Evolutionary conservation across 1,140 invertebrate genomes (phyloP), one percentile per base, ranked within the genome.

Genomic region (Aleiodes sp.): DNA sequence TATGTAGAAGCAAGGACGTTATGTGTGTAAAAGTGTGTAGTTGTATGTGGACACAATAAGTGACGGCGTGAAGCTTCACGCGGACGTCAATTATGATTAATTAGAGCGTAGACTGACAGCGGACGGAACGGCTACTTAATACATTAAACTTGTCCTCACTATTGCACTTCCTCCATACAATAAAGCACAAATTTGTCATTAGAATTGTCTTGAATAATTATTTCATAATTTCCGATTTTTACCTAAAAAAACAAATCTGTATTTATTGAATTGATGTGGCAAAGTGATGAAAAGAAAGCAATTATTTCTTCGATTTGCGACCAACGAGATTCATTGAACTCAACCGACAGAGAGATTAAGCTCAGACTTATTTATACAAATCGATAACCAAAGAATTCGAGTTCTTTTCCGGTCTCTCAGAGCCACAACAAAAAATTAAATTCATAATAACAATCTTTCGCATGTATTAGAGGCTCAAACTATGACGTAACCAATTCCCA

Each of bases 41-140:
- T 70, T 35, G 60, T 67, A 33, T 65, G 52, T 64, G 69, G 41
- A 75, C 68, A 73, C 75, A 76, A 76, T 77, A 79, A 81, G 67
- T 68, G 65, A 24, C 46, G 76, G 82, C 81, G 82, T 82, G 78
- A 86, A 78, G 78, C 83, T 85, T 86, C 82, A 77, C 83, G 82
- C 82, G 81, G 75, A 81, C 81, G 83, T 85, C 84, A 86, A 84
- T 86, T 86, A 81, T 80, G 78, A 85, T 85, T 84, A 86, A 86
- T 86, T 86, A 84, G 82, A 85, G 82, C 83, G 80, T 78, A 85
- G 84, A 85, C 82, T 85, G 82, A 85, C 84, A 84, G 82, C 82
- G 83, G 81, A 84, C 82, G 81, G 82, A 82, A 80, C 81, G 78
- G 76, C 81, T 84, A 83, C 71, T 73, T 73, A 70, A 71, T 65